phyloP scores from a whole-genome alignment of 2,888 invertebrate species.

The Drosophila rubida region DNA sequence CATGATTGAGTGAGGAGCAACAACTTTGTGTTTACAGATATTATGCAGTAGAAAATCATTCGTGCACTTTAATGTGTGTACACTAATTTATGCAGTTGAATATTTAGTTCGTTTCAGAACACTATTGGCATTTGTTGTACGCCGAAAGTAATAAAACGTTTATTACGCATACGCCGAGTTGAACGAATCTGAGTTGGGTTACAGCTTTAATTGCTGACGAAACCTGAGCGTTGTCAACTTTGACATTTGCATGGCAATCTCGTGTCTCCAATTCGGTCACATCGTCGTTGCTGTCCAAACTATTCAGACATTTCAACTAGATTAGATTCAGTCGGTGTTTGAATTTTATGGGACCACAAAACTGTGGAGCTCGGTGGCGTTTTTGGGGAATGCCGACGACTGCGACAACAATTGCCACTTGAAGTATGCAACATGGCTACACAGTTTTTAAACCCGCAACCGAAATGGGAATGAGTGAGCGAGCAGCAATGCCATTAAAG shows the following conservation, averaged over 20 bases:
- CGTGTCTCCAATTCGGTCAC: background rate
- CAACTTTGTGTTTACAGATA: background rate
- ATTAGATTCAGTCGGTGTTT: background rate
- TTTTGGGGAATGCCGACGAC: conserved; percentile 6
- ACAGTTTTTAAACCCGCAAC: conserved; percentile 54
- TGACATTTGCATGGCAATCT: conserved; percentile 3
- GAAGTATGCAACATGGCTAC: conserved; percentile 57
- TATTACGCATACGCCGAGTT: conserved; percentile 9
- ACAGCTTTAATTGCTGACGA: background rate
- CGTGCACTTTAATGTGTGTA: background rate
- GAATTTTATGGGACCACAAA: conserved; percentile 51
- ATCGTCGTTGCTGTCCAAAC: background rate
- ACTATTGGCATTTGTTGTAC: background rate
- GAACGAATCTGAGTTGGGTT: background rate
- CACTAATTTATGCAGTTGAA: background rate
- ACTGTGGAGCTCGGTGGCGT: conserved; percentile 19
- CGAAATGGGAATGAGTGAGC: background rate
- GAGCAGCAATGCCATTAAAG: conserved; percentile 58
- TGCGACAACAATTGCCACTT: conserved; percentile 59
- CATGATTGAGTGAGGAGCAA: too few relatives aligned
- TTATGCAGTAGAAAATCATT: background rate
- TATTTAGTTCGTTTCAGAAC: background rate
- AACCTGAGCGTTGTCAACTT: conserved; percentile 3
- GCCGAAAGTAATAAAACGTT: background rate
- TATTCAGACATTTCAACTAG: background rate